These are phyloP conservation scores for Holocentrus rufus DNA, from an alignment of 2,797 vertebrate genomes.

Conservation along the genomic window DNA sequence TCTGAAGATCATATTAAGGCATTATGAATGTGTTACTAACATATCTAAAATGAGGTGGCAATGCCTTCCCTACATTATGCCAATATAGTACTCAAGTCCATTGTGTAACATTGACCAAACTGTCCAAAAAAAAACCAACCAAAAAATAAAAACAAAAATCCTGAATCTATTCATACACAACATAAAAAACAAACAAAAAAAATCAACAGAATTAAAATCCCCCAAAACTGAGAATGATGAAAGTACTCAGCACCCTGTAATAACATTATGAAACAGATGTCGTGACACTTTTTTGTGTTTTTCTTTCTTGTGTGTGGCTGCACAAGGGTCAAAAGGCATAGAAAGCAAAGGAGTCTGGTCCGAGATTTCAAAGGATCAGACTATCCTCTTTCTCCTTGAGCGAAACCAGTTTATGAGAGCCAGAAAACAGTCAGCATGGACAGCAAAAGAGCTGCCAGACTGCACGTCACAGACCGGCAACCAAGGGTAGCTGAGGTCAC, in stretches of 20 bases:
- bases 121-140: constrained; percentile 27
- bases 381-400: constrained; percentile 71
- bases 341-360: constrained; percentile 75
- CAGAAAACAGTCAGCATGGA: constrained; percentile 89
- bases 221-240: constrained; percentile 70
- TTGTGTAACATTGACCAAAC: constrained; percentile 44
- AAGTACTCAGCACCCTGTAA: constrained; percentile 80
- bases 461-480: constrained; percentile 87
- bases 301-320: constrained; percentile 77
- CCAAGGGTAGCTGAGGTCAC: constrained; percentile 90
- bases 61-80: constrained; percentile 56
- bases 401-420: constrained; percentile 89
- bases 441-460: constrained; percentile 90
- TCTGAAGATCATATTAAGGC: constrained; percentile 66
- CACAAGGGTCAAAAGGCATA: constrained; percentile 84
- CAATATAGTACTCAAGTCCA: constrained; percentile 44
- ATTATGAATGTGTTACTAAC: constrained; percentile 80
- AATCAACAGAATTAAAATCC: constrained; percentile 63
- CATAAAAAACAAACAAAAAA: constrained; percentile 59
- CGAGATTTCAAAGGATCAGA: constrained; percentile 79
- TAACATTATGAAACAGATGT: constrained; percentile 76
- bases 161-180: constrained; percentile 52
- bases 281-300: constrained; percentile 69
- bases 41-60: constrained; percentile 55
- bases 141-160: not conserved